phyloP scores from a whole-genome alignment of 2,113 vertebrate species.

The Falco punctatus region DNA sequence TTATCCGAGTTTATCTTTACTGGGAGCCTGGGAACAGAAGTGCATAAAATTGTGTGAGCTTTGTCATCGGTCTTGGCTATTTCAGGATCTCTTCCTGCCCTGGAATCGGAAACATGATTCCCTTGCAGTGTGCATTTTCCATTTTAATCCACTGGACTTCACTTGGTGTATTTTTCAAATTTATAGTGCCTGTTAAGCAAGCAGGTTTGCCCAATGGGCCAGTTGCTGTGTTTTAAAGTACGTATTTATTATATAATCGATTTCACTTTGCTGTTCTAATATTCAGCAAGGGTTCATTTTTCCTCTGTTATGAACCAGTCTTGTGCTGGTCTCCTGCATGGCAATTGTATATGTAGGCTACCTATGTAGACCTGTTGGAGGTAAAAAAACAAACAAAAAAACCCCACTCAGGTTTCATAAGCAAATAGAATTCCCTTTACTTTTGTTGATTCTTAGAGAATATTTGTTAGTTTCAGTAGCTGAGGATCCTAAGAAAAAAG shows the following conservation, averaged over 20 bases:
- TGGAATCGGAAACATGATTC: neutral
- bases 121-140: neutral
- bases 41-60: neutral
- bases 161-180: neutral
- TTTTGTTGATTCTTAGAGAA: neutral
- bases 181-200: neutral
- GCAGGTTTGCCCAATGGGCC: neutral
- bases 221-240: conserved; percentile 12
- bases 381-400: too few relatives aligned
- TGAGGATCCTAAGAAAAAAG: neutral
- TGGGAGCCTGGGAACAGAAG: neutral
- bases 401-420: neutral
- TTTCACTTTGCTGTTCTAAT: neutral
- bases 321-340: neutral
- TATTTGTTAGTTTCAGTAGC: neutral
- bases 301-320: neutral
- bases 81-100: neutral
- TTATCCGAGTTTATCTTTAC: conserved; percentile 1
- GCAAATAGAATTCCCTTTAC: fast-evolving
- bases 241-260: neutral
- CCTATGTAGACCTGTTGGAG: neutral
- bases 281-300: neutral
- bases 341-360: fast-evolving
- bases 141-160: neutral
- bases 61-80: neutral